Conservation (phyloP, 2,888 invertebrate species). For the Lochmaea crataegi region DNA sequence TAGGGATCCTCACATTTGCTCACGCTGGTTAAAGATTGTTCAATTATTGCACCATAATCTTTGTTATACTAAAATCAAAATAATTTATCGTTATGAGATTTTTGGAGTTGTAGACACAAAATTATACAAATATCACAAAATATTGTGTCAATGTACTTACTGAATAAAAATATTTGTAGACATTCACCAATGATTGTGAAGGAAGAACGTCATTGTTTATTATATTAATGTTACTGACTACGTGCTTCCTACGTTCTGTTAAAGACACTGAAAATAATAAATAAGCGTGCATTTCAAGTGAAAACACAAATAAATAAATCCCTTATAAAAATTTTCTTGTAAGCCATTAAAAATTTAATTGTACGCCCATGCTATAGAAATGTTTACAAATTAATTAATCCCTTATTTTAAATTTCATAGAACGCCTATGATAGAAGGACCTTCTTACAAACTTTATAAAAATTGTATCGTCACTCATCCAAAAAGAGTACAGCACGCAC, state of each 20-base stretch:
- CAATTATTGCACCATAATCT: slow-evolving; percentile 35
- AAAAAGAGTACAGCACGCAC: no score
- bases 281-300: background rate
- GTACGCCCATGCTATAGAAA: no score
- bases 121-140: no score
- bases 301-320: no score
- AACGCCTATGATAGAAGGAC: no score
- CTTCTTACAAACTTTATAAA: no score
- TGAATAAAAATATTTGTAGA: slow-evolving; percentile 34
- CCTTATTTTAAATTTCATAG: no score
- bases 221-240: slow-evolving; percentile 31
- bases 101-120: background rate
- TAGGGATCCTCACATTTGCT: slow-evolving; percentile 24
- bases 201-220: slow-evolving; percentile 26
- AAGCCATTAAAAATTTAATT: no score
- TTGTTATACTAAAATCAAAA: slow-evolving; percentile 32
- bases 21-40: slow-evolving; percentile 23
- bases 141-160: slow-evolving; percentile 25
- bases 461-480: no score
- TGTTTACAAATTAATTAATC: no score
- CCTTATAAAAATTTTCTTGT: no score
- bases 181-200: slow-evolving; percentile 17
- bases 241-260: slow-evolving; percentile 16
- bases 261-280: slow-evolving; percentile 32
- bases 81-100: background rate